Percentiles rank a stretch among this genome's conserved stretches.
These are phyloP conservation scores for Myotis myotis DNA, from an alignment of 2,797 vertebrate genomes.

Conservation along the genomic window DNA sequence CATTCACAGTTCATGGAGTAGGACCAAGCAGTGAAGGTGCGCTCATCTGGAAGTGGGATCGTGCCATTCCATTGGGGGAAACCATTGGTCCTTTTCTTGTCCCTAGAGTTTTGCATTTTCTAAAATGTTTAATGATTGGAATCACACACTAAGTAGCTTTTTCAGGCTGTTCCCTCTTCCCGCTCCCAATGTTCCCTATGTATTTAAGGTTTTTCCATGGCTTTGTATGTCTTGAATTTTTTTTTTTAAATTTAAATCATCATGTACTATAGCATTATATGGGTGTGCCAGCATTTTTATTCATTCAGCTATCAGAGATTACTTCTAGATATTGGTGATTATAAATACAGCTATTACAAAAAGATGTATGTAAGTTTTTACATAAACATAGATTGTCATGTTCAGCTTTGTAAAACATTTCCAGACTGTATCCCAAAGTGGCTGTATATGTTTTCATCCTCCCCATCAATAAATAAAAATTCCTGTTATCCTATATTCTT, in stretches of 20 bases:
- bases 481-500: neutral
- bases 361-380: neutral
- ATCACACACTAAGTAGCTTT: neutral
- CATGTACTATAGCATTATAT: neutral
- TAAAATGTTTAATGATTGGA: neutral
- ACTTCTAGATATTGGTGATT: neutral
- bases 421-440: neutral
- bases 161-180: neutral
- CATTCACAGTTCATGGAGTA: neutral
- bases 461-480: neutral
- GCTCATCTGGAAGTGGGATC: neutral
- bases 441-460: neutral
- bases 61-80: neutral
- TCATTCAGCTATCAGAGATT: neutral
- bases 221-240: neutral
- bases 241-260: neutral
- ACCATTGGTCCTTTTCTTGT: neutral
- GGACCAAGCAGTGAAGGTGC: neutral
- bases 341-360: neutral
- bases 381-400: neutral
- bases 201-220: neutral
- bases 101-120: neutral
- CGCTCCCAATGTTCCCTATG: neutral
- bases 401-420: neutral
- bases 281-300: neutral